Percentiles rank a stretch among this genome's conserved stretches.
Evolutionary conservation across 2,888 invertebrate genomes (phyloP).

Genomic region (Odontocolon sp.): DNA sequence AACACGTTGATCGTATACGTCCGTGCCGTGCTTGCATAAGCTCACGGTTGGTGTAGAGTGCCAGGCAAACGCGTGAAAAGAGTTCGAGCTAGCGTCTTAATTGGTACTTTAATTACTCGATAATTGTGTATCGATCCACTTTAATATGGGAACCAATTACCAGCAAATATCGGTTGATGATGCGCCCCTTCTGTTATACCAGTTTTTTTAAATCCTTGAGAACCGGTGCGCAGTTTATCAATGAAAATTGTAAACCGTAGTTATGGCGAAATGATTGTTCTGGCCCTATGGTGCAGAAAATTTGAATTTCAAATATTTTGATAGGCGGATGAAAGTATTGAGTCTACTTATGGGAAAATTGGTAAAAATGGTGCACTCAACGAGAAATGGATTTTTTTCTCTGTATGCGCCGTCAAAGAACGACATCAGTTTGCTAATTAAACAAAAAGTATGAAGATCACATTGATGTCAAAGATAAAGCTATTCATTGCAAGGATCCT

Average conservation of each 20-base stretch:
- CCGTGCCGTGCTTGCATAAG: slow-evolving; percentile 22
- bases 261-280: not conserved
- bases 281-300: not conserved
- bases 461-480: no score
- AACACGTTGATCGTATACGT: slow-evolving; percentile 26
- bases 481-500: no score
- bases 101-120: slow-evolving; percentile 72
- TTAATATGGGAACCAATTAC: slow-evolving; percentile 72
- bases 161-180: slow-evolving; percentile 60
- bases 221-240: not conserved
- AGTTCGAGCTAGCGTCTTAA: slow-evolving; percentile 60
- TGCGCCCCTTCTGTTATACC: no score
- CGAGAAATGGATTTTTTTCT: no score
- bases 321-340: not conserved
- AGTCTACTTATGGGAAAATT: no score
- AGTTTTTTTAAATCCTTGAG: slow-evolving; percentile 39
- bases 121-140: slow-evolving; percentile 73
- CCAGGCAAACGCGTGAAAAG: slow-evolving; percentile 26
- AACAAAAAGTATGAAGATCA: no score
- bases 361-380: no score
- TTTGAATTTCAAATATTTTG: not conserved
- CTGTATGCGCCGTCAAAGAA: not conserved
- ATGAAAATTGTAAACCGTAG: not conserved
- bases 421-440: no score
- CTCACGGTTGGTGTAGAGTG: slow-evolving; percentile 18